Evolutionary conservation across 2,797 vertebrate genomes (phyloP), one percentile per base, ranked within the genome.

Genomic region (Rhinoraja longicauda): DNA sequence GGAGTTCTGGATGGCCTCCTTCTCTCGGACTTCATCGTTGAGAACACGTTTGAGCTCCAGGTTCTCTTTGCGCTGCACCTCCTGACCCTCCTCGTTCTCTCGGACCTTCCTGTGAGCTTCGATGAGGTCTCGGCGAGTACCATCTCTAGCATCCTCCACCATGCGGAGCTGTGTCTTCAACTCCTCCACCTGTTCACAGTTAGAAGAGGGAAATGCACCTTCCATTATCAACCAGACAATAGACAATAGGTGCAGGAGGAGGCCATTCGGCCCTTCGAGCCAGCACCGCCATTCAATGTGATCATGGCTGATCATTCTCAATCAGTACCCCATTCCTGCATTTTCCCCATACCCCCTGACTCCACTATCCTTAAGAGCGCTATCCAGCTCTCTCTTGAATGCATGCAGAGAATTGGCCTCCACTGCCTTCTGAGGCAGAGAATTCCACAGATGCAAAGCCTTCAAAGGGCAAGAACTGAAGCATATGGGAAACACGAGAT

Each of bases 1-100:
- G 59, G 97, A 97, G 9, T 93, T 84, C 45, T 96, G 96, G 93
- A 98, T 95, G 70, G 95, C 93, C 15, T 97, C 96, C 93, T 96
- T 97, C 93, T 98, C 97, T 0, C 94, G 95, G 93, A 93, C 95
- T 94, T 96, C 96, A 0, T 97, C 95, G 0, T 93, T 95, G 93
- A 98, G 93, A 0, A 95, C 94, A 93, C 95, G 94, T 53, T 93
- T 96, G 59, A 96, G 95, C 82, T 97, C 97, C 93, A 95, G 88
- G 26, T 93, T 94, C 93, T 98, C 97, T 94, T 96, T 95, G n/a
- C 93, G 95, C 84, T 96, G 96, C 64, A 93, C 79, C 92, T 97
- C 96, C 29, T 86, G 94, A 26, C 96, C 95, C 84, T 97, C 95
- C 81, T 95, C 94, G 3, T 95, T 94, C 78, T 96, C 95, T 94